Evolutionary conservation across 1,140 invertebrate species (phyloP).

Genomic region (Campoletis sonorensis): DNA sequence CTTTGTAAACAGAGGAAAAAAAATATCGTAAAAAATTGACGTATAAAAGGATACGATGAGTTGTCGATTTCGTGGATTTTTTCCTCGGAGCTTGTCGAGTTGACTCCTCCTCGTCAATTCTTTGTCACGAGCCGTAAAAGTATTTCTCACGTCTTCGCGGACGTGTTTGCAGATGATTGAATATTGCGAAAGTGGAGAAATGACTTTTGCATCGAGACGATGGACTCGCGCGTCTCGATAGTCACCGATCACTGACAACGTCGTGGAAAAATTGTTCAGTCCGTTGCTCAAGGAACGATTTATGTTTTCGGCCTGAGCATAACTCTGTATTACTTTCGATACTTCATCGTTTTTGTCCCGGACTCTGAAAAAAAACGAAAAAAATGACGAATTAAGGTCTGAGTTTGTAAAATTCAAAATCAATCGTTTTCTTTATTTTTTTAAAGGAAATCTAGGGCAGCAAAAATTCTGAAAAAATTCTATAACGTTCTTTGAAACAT

Average conservation of each 20-base stretch:
- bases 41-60: constrained; percentile 80
- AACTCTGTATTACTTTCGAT: constrained; percentile 81
- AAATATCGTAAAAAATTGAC: not conserved
- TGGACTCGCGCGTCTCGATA: constrained; percentile 84
- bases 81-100: constrained; percentile 80
- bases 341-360: constrained; percentile 84
- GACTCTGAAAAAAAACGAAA: constrained; percentile 73
- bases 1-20: too few relatives aligned
- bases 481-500: too few relatives aligned
- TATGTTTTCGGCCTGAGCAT: constrained; percentile 82
- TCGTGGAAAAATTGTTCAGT: constrained; percentile 81
- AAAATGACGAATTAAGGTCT: too few relatives aligned
- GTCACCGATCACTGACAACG: constrained; percentile 82
- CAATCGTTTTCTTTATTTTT: too few relatives aligned
- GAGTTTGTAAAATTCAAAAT: too few relatives aligned
- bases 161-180: constrained; percentile 84
- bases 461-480: too few relatives aligned
- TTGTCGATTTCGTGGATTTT: constrained; percentile 82
- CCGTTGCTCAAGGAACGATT: constrained; percentile 82
- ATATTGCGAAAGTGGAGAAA: constrained; percentile 82
- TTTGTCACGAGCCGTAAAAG: constrained; percentile 82
- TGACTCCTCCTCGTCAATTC: constrained; percentile 82
- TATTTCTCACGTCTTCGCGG: constrained; percentile 84
- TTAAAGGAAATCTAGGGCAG: too few relatives aligned
- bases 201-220: constrained; percentile 82